Evolutionary conservation across 2,113 vertebrate species (phyloP).

Genomic region (Tonatia bakeri): DNA sequence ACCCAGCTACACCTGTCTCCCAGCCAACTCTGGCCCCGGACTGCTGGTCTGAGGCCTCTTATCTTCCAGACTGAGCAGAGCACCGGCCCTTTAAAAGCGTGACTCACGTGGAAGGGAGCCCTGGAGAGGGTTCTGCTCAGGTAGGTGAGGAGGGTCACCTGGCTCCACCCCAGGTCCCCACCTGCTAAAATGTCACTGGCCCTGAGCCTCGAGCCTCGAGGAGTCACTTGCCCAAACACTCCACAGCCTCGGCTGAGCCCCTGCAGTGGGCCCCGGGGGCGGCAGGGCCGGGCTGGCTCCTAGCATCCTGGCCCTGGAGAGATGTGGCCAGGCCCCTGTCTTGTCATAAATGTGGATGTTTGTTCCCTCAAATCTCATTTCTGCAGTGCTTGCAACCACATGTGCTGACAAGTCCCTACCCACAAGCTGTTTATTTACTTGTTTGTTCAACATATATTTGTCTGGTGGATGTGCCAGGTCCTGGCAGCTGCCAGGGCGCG

Average conservation of each 20-base stretch:
- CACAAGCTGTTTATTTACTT: not conserved
- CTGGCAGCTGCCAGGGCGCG: not conserved
- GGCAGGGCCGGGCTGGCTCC: not conserved
- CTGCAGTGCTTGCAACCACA: not conserved
- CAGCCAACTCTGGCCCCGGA: not conserved
- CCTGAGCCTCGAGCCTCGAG: no score
- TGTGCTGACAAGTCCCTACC: not conserved
- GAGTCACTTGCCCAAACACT: not conserved
- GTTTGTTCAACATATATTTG: not conserved
- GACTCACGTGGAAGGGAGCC: fast-evolving
- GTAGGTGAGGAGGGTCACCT: not conserved
- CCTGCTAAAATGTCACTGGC: not conserved
- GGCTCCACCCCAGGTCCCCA: not conserved
- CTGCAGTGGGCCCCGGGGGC: not conserved
- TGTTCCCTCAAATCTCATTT: not conserved
- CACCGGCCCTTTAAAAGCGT: not conserved
- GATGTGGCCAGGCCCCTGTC: not conserved
- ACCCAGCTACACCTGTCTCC: not conserved
- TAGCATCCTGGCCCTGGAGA: not conserved
- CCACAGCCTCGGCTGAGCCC: not conserved
- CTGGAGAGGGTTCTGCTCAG: not conserved
- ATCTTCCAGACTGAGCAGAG: not conserved
- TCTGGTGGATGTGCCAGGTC: not conserved
- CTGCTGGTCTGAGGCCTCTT: not conserved
- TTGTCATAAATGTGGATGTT: fast-evolving